Evolutionary conservation across 2,888 invertebrate species (phyloP).

Genomic region (Eupithecia exiguata): DNA sequence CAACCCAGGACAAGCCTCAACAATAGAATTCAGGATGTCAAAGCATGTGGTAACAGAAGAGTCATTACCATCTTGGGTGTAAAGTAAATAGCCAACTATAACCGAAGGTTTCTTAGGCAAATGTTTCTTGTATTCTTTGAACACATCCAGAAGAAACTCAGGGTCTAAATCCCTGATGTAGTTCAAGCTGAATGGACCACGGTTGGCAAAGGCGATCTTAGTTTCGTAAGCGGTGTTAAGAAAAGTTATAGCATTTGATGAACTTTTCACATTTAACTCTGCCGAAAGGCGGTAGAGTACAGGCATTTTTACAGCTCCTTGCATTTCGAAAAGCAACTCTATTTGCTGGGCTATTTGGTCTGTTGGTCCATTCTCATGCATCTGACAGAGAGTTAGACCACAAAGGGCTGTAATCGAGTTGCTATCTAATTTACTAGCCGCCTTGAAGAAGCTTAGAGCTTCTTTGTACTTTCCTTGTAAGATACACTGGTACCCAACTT

Average conservation of each 20-base stretch:
- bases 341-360: conserved; percentile 93
- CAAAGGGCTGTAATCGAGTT: conserved; percentile 91
- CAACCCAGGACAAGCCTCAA: conserved; percentile 92
- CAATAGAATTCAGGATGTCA: conserved; percentile 88
- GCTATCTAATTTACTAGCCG: conserved; percentile 92
- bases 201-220: conserved; percentile 65
- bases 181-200: conserved; percentile 87
- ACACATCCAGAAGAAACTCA: conserved; percentile 91
- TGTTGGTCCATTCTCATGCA: conserved; percentile 87
- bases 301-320: conserved; percentile 86
- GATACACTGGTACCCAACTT: conserved; percentile 92
- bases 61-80: conserved; percentile 76
- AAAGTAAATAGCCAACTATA: conserved; percentile 73
- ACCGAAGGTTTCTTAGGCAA: conserved; percentile 86
- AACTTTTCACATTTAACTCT: conserved; percentile 83
- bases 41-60: conserved; percentile 82
- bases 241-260: conserved; percentile 81
- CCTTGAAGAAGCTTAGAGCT: conserved; percentile 90
- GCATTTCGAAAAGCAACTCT: conserved; percentile 92
- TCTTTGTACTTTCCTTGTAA: conserved; percentile 90
- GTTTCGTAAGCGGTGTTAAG: conserved; percentile 86
- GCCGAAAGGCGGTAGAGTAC: conserved; percentile 88
- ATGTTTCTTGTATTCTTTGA: conserved; percentile 89
- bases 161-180: conserved; percentile 92
- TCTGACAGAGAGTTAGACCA: conserved; percentile 93